Base-by-base conservation (phyloP, 23 tunicate species). In the Oikopleura vanhoeffeni region DNA sequence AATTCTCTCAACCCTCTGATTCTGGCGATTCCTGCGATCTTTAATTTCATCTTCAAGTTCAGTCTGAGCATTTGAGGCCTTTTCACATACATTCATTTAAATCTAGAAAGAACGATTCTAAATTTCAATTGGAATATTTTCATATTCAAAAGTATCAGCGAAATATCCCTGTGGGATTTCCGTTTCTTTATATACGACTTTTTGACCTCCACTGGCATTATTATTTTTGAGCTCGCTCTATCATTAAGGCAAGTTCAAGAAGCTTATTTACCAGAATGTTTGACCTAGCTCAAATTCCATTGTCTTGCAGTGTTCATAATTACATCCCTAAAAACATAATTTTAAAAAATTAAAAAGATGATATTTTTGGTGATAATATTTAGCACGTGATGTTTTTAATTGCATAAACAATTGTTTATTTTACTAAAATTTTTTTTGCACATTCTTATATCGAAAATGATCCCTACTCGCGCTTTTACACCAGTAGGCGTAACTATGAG, bases 21-120 rank as follows among this genome's bases (percentile, higher is more conserved):
- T 71, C 34, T 4, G 79, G 34, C 36, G 79, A 71, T 71, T 71
- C 79, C 35, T 71, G 35, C 79, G 79, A 71, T 71, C 79, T 3
- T 28, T 71, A 2, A 71, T 32, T 38, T 71, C 79, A 30, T 71
- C 79, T 32, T 71, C 34, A 28, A 71, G 38, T 38, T 71, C 79
- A 2, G 4, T 2, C 79, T 33, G 38, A 71, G 79, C 79, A 18
- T 71, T 71, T 30, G 32, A 32, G 36, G 79, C 38, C 2, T 71
- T 71, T 71, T 71, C 79, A 2, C 32, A 30, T 71, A 2, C 4
- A 18, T 71, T 38, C 79, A 71, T 32, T 30, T 71, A 4, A 18
- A 71, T 4, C 79, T 33, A 33, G 34, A 30, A 28, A 71, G 38
- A 32, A 71, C 35, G 34, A 71, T 38, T 30, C 32, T 38, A 18